These are phyloP conservation scores for Pseudomyrmex concolor DNA, from an alignment of 1,140 invertebrate species.

Conservation along the genomic window DNA sequence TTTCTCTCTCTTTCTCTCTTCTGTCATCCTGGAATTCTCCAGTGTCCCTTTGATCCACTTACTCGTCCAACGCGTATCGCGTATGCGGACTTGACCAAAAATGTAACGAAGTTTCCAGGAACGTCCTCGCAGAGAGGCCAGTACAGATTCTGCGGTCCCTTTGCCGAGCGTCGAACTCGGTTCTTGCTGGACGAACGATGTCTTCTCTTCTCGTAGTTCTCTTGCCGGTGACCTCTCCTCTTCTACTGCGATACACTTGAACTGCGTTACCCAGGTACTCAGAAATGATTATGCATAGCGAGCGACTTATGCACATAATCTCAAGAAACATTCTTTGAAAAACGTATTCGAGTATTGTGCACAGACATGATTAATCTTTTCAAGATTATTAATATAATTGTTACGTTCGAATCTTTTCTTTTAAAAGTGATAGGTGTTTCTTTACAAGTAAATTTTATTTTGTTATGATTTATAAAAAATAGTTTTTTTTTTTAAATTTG, in stretches of 20 bases:
- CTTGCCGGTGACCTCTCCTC: constrained; percentile 6
- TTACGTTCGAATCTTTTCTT: neutral
- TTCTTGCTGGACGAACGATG: constrained; percentile 60
- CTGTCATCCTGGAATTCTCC: constrained; percentile 57
- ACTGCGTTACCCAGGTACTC: constrained; percentile 18
- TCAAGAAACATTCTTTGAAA: neutral
- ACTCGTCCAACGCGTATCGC: constrained; percentile 74
- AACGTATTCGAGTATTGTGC: neutral
- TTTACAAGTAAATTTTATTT: too few relatives aligned
- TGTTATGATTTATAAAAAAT: too few relatives aligned
- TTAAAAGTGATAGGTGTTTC: too few relatives aligned
- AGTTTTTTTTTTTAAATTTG: neutral
- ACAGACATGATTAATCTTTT: neutral
- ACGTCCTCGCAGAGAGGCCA: constrained; percentile 75
- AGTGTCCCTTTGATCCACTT: constrained; percentile 82
- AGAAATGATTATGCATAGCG: constrained; percentile 21
- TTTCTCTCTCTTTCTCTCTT: constrained; percentile 43
- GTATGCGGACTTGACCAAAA: constrained; percentile 79
- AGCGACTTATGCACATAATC: neutral
- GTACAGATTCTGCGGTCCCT: constrained; percentile 82
- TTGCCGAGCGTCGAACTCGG: constrained; percentile 74
- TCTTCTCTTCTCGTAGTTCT: constrained; percentile 21
- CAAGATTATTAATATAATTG: neutral
- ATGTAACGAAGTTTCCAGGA: constrained; percentile 83
- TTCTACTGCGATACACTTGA: constrained; percentile 28